These are phyloP conservation scores for Suncus etruscus DNA, from an alignment of 2,113 vertebrate genomes.

Conservation along the genomic window DNA sequence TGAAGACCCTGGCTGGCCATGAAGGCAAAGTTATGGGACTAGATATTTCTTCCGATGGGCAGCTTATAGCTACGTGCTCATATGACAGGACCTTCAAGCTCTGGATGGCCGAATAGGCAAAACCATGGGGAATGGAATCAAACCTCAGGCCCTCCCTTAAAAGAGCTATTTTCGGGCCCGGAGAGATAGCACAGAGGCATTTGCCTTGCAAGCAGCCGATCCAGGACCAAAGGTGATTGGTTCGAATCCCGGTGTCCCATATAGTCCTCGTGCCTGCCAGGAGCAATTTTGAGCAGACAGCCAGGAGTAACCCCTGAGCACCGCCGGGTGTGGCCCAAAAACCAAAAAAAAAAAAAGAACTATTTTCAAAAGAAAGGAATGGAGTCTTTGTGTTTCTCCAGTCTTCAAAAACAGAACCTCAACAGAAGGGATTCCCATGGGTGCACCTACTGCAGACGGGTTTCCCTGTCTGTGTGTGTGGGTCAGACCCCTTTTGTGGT, in stretches of 20 bases:
- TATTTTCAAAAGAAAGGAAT: constrained; percentile 63
- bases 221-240: too few relatives aligned
- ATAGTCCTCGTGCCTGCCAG: too few relatives aligned
- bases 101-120: constrained; percentile 93
- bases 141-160: background rate
- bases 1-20: constrained; percentile 97
- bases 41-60: constrained; percentile 95
- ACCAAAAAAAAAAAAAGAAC: too few relatives aligned
- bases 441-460: background rate
- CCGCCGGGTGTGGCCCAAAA: too few relatives aligned
- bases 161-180: constrained; percentile 59
- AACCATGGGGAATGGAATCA: background rate
- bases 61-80: constrained; percentile 97
- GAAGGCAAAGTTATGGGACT: constrained; percentile 99
- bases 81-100: constrained; percentile 99
- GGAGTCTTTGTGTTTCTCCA: constrained; percentile 62
- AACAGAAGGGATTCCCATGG: constrained; percentile 48
- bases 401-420: constrained; percentile 6
- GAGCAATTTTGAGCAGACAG: too few relatives aligned
- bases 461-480: constrained; percentile 11
- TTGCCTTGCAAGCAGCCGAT: too few relatives aligned
- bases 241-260: too few relatives aligned
- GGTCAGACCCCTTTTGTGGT: constrained; percentile 6
- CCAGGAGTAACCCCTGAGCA: too few relatives aligned
- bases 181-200: too few relatives aligned